Evolutionary conservation across 2,888 invertebrate species (phyloP).

Genomic region (Vesta saturnalis): DNA sequence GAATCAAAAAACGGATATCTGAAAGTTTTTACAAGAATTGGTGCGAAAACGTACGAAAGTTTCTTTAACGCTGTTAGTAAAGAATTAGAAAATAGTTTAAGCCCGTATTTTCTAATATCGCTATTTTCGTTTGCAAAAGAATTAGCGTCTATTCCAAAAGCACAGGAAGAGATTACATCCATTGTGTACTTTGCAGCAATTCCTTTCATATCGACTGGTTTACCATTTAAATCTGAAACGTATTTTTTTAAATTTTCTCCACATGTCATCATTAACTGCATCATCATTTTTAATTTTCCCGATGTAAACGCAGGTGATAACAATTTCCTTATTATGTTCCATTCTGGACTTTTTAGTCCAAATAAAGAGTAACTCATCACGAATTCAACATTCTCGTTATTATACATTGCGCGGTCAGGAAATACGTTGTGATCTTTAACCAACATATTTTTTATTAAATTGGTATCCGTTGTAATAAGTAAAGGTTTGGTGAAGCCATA

Average conservation of each 20-base stretch:
- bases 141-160: slow-evolving; percentile 61
- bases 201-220: slow-evolving; percentile 1
- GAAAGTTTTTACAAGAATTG: slow-evolving; percentile 54
- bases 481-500: slow-evolving; percentile 62
- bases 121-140: slow-evolving; percentile 47
- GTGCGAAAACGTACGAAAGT: slow-evolving; percentile 54
- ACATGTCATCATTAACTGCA: slow-evolving; percentile 59
- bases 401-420: slow-evolving; percentile 59
- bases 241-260: slow-evolving; percentile 48
- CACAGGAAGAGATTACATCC: slow-evolving; percentile 62
- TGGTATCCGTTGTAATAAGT: slow-evolving; percentile 59
- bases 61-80: slow-evolving; percentile 48
- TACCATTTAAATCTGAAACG: slow-evolving; percentile 51
- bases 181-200: slow-evolving; percentile 59
- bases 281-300: slow-evolving; percentile 65
- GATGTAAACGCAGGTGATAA: slow-evolving; percentile 65
- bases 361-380: slow-evolving; percentile 59
- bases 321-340: slow-evolving; percentile 64
- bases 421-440: slow-evolving; percentile 63
- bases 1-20: slow-evolving; percentile 54
- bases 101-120: slow-evolving; percentile 31
- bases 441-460: slow-evolving; percentile 60
- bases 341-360: slow-evolving; percentile 61
- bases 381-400: slow-evolving; percentile 58
- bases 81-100: slow-evolving; percentile 45